Evolutionary conservation across 2,113 vertebrate genomes (phyloP).

Genomic region (Apodemus speciosus): DNA sequence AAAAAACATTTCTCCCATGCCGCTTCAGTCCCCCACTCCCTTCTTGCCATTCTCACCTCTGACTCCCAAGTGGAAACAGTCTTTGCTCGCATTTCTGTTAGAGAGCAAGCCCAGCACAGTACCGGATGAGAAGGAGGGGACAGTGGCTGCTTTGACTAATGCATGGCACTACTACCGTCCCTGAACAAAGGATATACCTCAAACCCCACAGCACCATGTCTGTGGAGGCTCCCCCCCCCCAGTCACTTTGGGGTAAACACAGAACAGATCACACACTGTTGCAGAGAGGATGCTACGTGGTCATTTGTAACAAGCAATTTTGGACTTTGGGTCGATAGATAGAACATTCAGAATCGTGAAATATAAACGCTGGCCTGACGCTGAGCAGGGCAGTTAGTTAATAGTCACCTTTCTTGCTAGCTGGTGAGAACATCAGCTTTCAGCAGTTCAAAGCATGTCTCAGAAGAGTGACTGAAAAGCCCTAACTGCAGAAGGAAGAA

Average conservation of each 20-base stretch:
- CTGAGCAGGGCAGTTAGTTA: not conserved
- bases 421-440: constrained; percentile 8
- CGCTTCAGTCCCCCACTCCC: not conserved
- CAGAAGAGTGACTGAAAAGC: constrained; percentile 10
- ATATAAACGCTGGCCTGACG: not conserved
- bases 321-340: not conserved
- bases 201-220: no score
- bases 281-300: constrained; percentile 4
- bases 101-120: not conserved
- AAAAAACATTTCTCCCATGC: not conserved
- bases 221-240: no score
- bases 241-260: not conserved
- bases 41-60: not conserved
- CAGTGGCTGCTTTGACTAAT: no score
- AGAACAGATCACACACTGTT: not conserved
- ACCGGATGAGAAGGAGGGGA: no score
- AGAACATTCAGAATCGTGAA: constrained; percentile 39
- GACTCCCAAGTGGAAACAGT: not conserved
- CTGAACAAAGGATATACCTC: no score
- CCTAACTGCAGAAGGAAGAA: not conserved
- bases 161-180: no score
- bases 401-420: not conserved
- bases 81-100: not conserved
- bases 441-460: not conserved
- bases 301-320: not conserved